phyloP scores from a whole-genome alignment of 1,140 invertebrate species.

The Drosophila malerkotliana region DNA sequence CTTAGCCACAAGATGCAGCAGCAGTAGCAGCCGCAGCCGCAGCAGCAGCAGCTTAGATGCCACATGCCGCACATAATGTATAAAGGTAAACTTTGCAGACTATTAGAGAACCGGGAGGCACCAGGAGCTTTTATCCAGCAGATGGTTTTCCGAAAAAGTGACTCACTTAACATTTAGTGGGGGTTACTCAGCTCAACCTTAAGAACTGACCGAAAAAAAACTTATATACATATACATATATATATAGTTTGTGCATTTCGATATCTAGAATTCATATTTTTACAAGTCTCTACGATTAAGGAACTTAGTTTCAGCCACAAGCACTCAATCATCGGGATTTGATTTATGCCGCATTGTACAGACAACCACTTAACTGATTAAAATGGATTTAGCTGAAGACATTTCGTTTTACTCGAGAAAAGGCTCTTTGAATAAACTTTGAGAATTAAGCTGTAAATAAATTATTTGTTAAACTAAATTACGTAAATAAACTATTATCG shows the following conservation, averaged over 20 bases:
- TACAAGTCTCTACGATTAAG: slow-evolving; percentile 33
- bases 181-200: slow-evolving; percentile 19
- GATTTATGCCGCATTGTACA: slow-evolving; percentile 44
- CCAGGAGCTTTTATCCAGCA: slow-evolving; percentile 22
- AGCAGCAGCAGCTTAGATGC: slow-evolving; percentile 3
- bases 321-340: slow-evolving; percentile 29
- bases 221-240: neutral
- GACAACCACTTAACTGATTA: slow-evolving; percentile 50
- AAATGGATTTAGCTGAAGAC: slow-evolving; percentile 28
- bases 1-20: slow-evolving; percentile 33
- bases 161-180: neutral
- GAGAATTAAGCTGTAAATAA: slow-evolving; percentile 66
- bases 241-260: slow-evolving; percentile 18
- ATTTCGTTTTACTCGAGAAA: slow-evolving; percentile 30
- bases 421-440: slow-evolving; percentile 11
- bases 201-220: slow-evolving; percentile 27
- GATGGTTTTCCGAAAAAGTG: slow-evolving; percentile 16
- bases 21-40: slow-evolving; percentile 6
- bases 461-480: slow-evolving; percentile 59
- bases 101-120: slow-evolving; percentile 11
- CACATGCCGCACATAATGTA: slow-evolving; percentile 27
- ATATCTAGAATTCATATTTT: slow-evolving; percentile 26
- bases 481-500: slow-evolving; percentile 42
- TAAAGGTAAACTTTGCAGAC: slow-evolving; percentile 33
- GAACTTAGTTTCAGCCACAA: slow-evolving; percentile 22